These are phyloP conservation scores for Aporrectodea caliginosa DNA, from an alignment of 1,140 invertebrate species.

Conservation along the genomic window DNA sequence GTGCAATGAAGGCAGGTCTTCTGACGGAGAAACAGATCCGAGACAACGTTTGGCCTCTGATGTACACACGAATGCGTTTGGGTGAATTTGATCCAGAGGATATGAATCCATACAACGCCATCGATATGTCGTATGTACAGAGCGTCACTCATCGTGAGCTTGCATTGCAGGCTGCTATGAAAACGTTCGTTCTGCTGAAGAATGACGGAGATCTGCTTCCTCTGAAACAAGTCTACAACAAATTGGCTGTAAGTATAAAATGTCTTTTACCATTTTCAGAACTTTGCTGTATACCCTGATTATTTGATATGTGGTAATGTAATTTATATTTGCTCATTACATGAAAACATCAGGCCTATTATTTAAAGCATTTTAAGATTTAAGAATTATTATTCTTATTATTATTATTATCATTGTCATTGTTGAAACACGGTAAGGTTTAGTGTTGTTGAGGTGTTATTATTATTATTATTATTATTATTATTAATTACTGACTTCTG, in stretches of 20 bases:
- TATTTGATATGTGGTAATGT: no score
- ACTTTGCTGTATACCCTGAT: no score
- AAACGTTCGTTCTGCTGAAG: conserved; percentile 46
- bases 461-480: no score
- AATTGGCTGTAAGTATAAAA: conserved; percentile 34
- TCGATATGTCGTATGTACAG: conserved; percentile 37
- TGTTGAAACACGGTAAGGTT: no score
- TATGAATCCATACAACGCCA: conserved; percentile 29
- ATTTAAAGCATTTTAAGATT: no score
- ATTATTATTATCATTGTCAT: no score
- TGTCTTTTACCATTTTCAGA: no score
- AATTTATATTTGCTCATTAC: no score
- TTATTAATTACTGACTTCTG: no score
- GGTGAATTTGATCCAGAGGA: conserved; percentile 30
- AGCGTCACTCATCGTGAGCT: conserved; percentile 39
- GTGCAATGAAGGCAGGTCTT: not conserved
- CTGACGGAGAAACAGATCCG: not conserved
- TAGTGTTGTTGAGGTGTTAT: no score
- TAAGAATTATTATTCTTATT: no score
- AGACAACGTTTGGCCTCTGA: conserved; percentile 10
- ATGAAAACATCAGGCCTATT: no score
- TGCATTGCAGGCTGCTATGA: conserved; percentile 38
- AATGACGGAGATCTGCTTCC: conserved; percentile 41
- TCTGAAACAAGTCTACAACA: conserved; percentile 14
- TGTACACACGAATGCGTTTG: conserved; percentile 27